Base-by-base conservation (phyloP, 1,140 invertebrate genomes). In the Apolygus lucorum region DNA sequence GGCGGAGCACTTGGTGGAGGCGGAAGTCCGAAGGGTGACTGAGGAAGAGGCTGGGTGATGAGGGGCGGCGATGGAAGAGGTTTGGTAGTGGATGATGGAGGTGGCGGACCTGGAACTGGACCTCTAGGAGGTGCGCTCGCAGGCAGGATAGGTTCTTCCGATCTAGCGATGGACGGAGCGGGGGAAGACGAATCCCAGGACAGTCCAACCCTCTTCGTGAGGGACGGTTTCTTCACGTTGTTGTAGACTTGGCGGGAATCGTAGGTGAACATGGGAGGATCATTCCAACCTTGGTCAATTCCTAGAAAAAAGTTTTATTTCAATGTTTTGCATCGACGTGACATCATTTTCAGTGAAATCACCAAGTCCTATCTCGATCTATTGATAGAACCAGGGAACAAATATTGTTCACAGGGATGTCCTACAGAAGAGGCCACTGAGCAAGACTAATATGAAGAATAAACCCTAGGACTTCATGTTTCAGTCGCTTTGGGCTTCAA, bases 241-340 rank as follows among this genome's bases (percentile, higher is more conserved):
- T 71, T 29, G 67, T 68, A 71, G 1, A 63, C 22, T 29, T 74
- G 63, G 21, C 75, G 76, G n/a, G 76, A 77, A 42, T 73, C 72
- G 62, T 74, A 76, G 17, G 73, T 69, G 77, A 80, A 81, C 68
- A 78, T 78, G 65, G 82, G 82, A 22, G 82, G 81, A 76, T 83
- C 82, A 66, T 83, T 83, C 82, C 82, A 83, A 13, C 81, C 82
- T n/a, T n/a, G n/a, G n/a, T n/a, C n/a, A n/a, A n/a, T n/a, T n/a
- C n/a, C n/a, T n/a, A n/a, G n/a, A n/a, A n/a, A n/a, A n/a, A n/a
- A n/a, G n/a, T n/a, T n/a, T n/a, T n/a, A n/a, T n/a, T n/a, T n/a
- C n/a, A n/a, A n/a, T n/a, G n/a, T n/a, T n/a, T n/a, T n/a, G n/a
- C n/a, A n/a, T n/a, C n/a, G n/a, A n/a, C n/a, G n/a, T n/a, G n/a